Base-by-base conservation (phyloP, 1,140 invertebrate genomes). In the Agrilus planipennis region DNA sequence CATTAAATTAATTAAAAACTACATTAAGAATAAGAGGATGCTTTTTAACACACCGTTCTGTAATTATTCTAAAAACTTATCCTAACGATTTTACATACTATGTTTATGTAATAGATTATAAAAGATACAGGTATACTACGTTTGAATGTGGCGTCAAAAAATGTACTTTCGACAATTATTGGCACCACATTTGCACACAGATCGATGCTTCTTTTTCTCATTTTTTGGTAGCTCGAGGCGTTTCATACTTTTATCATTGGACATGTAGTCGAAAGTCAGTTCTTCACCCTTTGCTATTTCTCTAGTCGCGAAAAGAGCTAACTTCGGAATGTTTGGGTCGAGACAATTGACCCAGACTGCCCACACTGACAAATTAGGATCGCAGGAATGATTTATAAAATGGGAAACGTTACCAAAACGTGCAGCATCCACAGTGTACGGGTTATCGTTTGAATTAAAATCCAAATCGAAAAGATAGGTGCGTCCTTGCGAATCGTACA, bases 361-460 rank as follows among this genome's bases (percentile, higher is more conserved):
- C 67, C 82, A 93, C 5, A 95, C 88, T 0, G 76, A 81, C 11
- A 92, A 61, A 65, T 96, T 97, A 0, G 93, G 91, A 53, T 91
- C 84, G 65, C 92, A 96, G 0, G 89, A 93, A 62, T 95, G 91
- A 68, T 96, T 96, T 9, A 96, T 90, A 61, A 95, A 95, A 63
- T 93, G 89, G 0, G 89, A 84, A 0, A 91, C 72, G 65, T 95
- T 95, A 9, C 91, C 91, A 56, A 81, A 79, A 47, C 71, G 64
- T 1, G 83, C 81, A 2, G 89, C 89, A 69, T 95, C 91, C 2
- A 95, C 81, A 1, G 87, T 87, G 60, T 83, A 96, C 0, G 81
- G 77, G 44, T 76, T 75, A 29, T 84, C 79, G 2, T 72, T 73
- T 30, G 77, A 73, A 63, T 94, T 89, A 58, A 88, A 96, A 61